Conservation (phyloP, 2,888 invertebrate species). For the Oscheius sp. region DNA sequence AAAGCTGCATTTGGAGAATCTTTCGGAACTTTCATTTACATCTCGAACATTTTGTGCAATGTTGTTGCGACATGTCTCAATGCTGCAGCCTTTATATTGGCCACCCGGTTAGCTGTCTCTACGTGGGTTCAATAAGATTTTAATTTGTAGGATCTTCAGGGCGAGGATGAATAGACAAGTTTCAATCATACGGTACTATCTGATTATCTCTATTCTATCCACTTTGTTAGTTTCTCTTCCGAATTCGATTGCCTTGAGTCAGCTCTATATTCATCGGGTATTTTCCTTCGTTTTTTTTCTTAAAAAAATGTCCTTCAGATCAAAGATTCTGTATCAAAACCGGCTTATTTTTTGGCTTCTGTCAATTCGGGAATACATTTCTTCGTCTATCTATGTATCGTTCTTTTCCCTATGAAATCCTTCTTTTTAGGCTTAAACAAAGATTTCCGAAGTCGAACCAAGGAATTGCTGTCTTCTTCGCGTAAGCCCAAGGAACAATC, state of each 20-base stretch:
- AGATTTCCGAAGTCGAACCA: conserved; percentile 48
- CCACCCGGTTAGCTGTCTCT: conserved; percentile 35
- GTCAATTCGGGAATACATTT: conserved; percentile 56
- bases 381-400: conserved; percentile 56
- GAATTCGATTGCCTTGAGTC: conserved; percentile 50
- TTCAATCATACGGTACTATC: conserved; percentile 53
- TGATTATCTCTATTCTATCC: conserved; percentile 54
- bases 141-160: conserved; percentile 33
- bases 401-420: too few species aligned
- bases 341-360: conserved; percentile 58
- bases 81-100: conserved; percentile 51
- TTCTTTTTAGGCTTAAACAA: too few species aligned
- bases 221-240: conserved; percentile 56
- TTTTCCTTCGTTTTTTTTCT: background rate
- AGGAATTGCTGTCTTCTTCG: background rate
- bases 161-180: conserved; percentile 52
- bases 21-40: conserved; percentile 57
- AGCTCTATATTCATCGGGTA: conserved; percentile 46
- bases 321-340: conserved; percentile 53
- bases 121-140: background rate
- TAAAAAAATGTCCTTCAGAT: conserved; percentile 38
- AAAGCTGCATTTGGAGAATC: conserved; percentile 58
- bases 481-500: background rate
- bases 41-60: conserved; percentile 54
- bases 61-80: conserved; percentile 47